Percentiles rank a stretch among this genome's conserved stretches.
Conservation (phyloP, 2,888 invertebrate species). For the Lomographa bimaculata region DNA sequence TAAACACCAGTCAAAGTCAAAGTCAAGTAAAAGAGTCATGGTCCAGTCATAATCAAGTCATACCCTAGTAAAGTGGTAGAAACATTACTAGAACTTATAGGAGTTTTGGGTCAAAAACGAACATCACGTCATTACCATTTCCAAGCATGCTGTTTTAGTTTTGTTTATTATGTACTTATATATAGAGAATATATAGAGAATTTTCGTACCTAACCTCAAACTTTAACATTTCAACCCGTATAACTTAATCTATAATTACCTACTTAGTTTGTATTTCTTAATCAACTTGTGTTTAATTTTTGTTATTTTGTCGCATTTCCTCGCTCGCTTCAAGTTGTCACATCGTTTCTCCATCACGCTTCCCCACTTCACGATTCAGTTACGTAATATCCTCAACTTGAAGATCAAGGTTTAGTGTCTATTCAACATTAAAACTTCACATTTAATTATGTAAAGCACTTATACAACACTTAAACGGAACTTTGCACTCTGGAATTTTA, state of each 20-base stretch:
- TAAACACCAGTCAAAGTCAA: no score
- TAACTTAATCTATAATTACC: conserved; percentile 43
- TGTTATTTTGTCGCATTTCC: conserved; percentile 64
- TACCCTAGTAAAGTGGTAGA: no score
- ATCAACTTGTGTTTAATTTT: conserved; percentile 74
- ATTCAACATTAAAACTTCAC: conserved; percentile 35
- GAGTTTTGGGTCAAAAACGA: no score
- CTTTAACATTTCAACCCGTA: conserved; percentile 21
- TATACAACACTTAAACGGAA: conserved; percentile 27
- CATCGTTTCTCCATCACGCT: conserved; percentile 51
- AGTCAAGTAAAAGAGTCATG: no score
- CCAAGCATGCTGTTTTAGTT: no score
- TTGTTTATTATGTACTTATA: no score
- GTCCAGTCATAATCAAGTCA: no score
- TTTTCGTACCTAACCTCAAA: conserved; percentile 17
- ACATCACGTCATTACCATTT: no score
- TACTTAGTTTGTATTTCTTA: conserved; percentile 70
- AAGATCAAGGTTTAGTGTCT: conserved; percentile 48
- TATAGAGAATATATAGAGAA: no score
- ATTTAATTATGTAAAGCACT: conserved; percentile 32
- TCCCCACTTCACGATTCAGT: conserved; percentile 32
- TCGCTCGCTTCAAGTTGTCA: conserved; percentile 61
- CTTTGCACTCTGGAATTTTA: conserved; percentile 24
- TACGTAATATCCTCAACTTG: conserved; percentile 44
- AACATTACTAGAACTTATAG: no score